phyloP scores from a whole-genome alignment of 2,888 invertebrate species.

The Trilocha varians region DNA sequence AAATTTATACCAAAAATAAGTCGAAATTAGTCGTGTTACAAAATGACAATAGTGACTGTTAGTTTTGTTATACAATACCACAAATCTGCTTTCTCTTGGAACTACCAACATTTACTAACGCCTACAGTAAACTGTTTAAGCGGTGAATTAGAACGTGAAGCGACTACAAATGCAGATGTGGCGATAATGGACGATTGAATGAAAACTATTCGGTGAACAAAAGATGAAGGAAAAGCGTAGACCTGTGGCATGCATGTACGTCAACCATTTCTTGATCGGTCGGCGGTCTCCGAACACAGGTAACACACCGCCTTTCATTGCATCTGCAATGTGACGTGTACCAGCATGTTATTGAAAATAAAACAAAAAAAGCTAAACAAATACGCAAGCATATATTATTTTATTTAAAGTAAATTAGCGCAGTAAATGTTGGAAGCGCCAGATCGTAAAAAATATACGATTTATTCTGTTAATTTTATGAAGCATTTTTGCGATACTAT shows the following conservation, averaged over 20 bases:
- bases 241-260: conserved; percentile 72
- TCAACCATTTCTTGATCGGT: conserved; percentile 69
- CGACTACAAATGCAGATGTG: too few species aligned
- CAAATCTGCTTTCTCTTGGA: neutral
- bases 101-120: neutral
- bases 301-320: conserved; percentile 53
- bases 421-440: neutral
- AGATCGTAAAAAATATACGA: neutral
- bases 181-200: too few species aligned
- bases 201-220: conserved; percentile 3
- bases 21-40: neutral
- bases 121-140: too few species aligned
- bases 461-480: too few species aligned
- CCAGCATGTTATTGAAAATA: conserved; percentile 21
- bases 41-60: conserved; percentile 6
- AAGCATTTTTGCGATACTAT: too few species aligned
- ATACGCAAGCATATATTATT: too few species aligned
- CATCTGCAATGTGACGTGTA: conserved; percentile 61
- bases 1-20: neutral
- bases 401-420: neutral
- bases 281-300: conserved; percentile 53
- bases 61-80: neutral
- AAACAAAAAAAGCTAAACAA: neutral
- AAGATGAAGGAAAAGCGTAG: conserved; percentile 54
- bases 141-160: neutral